These are phyloP conservation scores for Ptyas mucosa DNA, from an alignment of 2,113 vertebrate genomes.

Conservation along the genomic window DNA sequence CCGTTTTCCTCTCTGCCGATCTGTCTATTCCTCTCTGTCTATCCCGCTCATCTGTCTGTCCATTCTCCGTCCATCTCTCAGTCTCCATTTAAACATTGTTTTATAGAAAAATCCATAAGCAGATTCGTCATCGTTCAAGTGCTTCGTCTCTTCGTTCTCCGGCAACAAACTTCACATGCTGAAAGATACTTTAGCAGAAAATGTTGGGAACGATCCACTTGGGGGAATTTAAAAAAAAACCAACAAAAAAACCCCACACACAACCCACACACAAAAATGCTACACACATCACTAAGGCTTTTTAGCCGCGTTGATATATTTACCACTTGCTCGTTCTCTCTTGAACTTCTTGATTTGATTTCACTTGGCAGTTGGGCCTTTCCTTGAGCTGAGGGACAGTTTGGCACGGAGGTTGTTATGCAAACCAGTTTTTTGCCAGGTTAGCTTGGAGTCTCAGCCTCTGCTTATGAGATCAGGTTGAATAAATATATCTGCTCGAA, in stretches of 20 bases:
- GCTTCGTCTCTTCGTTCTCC: background rate
- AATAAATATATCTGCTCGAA: slow-evolving; percentile 32
- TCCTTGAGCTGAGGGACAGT: slow-evolving; percentile 15
- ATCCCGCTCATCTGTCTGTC: background rate
- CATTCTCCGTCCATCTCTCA: background rate
- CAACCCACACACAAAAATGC: background rate
- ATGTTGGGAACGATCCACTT: background rate
- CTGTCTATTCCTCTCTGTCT: no score
- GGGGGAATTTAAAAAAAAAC: no score
- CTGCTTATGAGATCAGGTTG: slow-evolving; percentile 29
- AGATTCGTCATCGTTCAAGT: background rate
- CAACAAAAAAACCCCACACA: no score
- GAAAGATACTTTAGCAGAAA: background rate
- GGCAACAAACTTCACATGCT: background rate
- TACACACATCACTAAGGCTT: slow-evolving; percentile 17
- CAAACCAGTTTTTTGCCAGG: slow-evolving; percentile 30
- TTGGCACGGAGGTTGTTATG: slow-evolving; percentile 36
- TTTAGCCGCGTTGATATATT: slow-evolving; percentile 43
- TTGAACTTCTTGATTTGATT: slow-evolving; percentile 42
- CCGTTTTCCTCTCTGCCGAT: no score
- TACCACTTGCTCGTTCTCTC: slow-evolving; percentile 7
- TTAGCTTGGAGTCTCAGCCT: slow-evolving; percentile 4
- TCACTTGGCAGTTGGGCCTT: background rate
- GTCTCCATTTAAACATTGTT: background rate
- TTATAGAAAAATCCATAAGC: background rate